Conservation (phyloP, 2,797 vertebrate genomes). For the Enteromius anoplus region DNA sequence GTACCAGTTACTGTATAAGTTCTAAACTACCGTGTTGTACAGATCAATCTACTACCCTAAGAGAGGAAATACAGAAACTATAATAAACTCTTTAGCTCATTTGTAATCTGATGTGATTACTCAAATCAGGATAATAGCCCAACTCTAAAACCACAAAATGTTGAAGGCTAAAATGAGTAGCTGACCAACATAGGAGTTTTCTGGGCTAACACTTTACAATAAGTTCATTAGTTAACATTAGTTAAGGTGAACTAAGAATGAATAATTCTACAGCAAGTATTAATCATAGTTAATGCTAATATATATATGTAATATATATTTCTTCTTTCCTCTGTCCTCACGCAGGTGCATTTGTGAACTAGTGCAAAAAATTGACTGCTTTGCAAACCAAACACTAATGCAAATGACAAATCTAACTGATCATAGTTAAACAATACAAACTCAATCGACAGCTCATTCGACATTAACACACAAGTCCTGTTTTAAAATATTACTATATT, state of each 20-base stretch:
- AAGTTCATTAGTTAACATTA: too few relatives aligned
- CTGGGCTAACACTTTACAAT: too few relatives aligned
- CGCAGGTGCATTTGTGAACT: not conserved
- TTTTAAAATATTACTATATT: not conserved
- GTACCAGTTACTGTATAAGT: not conserved
- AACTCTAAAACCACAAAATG: not conserved
- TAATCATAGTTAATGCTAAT: too few relatives aligned
- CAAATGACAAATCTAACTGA: not conserved
- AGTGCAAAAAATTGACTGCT: not conserved
- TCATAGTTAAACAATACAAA: not conserved
- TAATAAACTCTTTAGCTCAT: not conserved
- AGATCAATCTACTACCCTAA: not conserved
- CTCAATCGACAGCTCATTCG: not conserved
- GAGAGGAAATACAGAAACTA: not conserved
- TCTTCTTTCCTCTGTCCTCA: not conserved
- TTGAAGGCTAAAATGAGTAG: not conserved
- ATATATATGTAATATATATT: too few relatives aligned
- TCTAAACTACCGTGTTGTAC: not conserved
- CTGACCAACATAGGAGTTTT: not conserved
- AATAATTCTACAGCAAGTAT: too few relatives aligned
- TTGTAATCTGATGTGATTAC: not conserved
- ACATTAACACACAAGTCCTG: not conserved
- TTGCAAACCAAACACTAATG: constrained; percentile 3
- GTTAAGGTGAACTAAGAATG: too few relatives aligned
- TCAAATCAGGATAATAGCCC: not conserved